Evolutionary conservation across 1,140 invertebrate genomes (phyloP), one percentile per base, ranked within the genome.

Genomic region (Drosophila erecta): DNA sequence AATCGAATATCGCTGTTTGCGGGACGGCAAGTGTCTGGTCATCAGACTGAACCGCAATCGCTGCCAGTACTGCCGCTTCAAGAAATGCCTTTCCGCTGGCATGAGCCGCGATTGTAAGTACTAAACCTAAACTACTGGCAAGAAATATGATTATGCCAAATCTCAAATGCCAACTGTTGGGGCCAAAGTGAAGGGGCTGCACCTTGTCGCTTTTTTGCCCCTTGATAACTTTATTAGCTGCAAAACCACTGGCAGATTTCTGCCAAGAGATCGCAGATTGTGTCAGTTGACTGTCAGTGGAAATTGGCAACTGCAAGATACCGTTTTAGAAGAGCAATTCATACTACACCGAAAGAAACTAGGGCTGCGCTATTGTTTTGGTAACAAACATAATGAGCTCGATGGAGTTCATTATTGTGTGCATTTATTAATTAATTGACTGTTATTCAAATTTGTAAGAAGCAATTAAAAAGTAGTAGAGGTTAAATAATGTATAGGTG

Each of bases 61-160:
- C 73, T 99, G 98, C 94, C 98, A 99, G 93, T 99, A 98, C 93
- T 99, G 98, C 94, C 95, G 98, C 81, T 99, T 99, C 93, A 98
- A 98, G 93, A 99, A 99, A 96, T 99, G 98, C 93, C 94, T 99
- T 40, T 96, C 97, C 40, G 98, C 99, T 81, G 98, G 98, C 91
- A 99, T 99, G 98, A 98, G 97, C 90, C 95, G 98, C 92, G 98
- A 99, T 93, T 99, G 97, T 98, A 67, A 92, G 90, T 92, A 86
- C 53, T 8, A 11, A 55, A 47, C 40, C 47, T 6, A 15, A 30
- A 2, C 24, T 15, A 15, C 22, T 30, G 22, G 27, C 8, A 5
- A 53, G 46, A 37, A 47, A 56, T 60, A 76, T 62, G 59, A 61
- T 62, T 76, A 67, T 44, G 75, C 64, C 64, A 44, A 44, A 37